Conservation (phyloP, 2,113 vertebrate genomes). For the Athene noctua region DNA sequence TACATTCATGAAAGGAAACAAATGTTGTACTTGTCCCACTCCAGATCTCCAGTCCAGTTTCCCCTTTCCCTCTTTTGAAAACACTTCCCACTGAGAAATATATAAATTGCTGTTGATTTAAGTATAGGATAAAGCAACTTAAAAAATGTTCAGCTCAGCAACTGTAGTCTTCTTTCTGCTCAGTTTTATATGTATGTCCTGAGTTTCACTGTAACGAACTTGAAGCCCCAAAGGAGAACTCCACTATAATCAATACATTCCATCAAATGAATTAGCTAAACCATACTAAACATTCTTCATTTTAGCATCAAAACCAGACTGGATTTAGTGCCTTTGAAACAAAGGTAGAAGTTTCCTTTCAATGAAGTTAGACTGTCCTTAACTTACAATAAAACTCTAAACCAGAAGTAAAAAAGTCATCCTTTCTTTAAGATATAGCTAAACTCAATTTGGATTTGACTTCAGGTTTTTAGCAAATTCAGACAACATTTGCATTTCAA, state of each 20-base stretch:
- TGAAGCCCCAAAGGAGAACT: background rate
- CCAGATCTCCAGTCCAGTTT: background rate
- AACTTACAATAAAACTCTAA: background rate
- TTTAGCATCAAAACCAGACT: background rate
- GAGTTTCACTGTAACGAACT: background rate
- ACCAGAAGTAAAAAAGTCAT: background rate
- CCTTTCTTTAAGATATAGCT: background rate
- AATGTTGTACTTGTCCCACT: background rate
- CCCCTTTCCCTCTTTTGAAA: background rate
- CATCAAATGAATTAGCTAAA: background rate
- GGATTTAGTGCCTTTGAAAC: background rate
- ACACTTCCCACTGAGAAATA: background rate
- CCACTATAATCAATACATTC: background rate
- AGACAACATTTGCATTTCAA: background rate
- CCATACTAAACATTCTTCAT: background rate
- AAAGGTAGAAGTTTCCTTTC: background rate
- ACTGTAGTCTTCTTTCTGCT: background rate
- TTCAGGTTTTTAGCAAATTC: background rate
- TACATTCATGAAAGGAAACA: background rate
- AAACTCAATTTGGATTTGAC: background rate
- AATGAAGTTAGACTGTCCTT: background rate
- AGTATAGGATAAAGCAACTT: background rate
- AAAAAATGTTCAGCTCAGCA: background rate
- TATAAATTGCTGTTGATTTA: background rate
- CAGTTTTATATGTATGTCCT: background rate